phyloP scores from a whole-genome alignment of 2,888 invertebrate species.

The Cyrtodaria siliqua region DNA sequence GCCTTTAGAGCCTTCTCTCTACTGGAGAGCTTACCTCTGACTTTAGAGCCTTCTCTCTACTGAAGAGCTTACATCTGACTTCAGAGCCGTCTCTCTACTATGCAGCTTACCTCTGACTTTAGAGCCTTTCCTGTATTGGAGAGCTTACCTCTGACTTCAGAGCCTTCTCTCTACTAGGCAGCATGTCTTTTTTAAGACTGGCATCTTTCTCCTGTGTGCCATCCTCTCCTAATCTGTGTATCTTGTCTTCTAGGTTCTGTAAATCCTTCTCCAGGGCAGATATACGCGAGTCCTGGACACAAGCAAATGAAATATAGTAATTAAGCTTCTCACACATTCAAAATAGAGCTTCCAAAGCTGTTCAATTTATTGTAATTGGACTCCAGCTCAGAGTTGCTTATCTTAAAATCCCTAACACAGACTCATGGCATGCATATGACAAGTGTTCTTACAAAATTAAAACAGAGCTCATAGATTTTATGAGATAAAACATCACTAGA shows the following conservation, averaged over 20 bases:
- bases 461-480: too few species aligned
- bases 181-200: slow-evolving; percentile 72
- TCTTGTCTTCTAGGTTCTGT: slow-evolving; percentile 92
- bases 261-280: slow-evolving; percentile 95
- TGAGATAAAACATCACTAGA: too few species aligned
- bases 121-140: too few species aligned
- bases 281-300: slow-evolving; percentile 95
- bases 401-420: too few species aligned
- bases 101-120: too few species aligned
- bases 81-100: slow-evolving; percentile 65
- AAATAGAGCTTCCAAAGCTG: too few species aligned
- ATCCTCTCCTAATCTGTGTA: slow-evolving; percentile 88
- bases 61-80: slow-evolving; percentile 73
- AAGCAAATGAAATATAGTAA: too few species aligned
- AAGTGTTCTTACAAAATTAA: too few species aligned
- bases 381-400: too few species aligned
- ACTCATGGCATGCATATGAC: too few species aligned
- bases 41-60: slow-evolving; percentile 81
- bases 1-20: slow-evolving; percentile 82
- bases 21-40: slow-evolving; percentile 74
- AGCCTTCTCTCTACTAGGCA: slow-evolving; percentile 80
- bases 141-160: slow-evolving; percentile 81
- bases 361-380: too few species aligned
- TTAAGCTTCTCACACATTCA: too few species aligned
- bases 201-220: slow-evolving; percentile 66